phyloP scores from a whole-genome alignment of 2,888 invertebrate species.

The Oscheius sp. region DNA sequence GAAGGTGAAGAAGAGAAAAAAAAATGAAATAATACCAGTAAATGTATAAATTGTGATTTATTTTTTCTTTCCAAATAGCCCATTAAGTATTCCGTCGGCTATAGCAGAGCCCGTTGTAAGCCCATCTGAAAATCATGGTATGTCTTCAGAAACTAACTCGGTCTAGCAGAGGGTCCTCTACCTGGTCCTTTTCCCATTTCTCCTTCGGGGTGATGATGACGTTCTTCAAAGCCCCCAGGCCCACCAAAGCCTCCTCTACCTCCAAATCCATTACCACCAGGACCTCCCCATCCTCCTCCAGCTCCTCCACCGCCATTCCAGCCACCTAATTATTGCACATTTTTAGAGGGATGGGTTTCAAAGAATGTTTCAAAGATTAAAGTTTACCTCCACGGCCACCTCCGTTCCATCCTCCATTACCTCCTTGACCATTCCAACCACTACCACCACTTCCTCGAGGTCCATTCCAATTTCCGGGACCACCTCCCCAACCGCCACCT shows the following conservation, averaged over 20 bases:
- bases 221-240: slow-evolving; percentile 3
- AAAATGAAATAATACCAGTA: background rate
- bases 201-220: slow-evolving; percentile 15
- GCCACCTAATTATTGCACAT: background rate
- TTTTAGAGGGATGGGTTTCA: background rate
- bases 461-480: background rate
- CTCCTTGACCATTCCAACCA: background rate
- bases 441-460: background rate
- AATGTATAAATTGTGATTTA: too few relatives aligned
- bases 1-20: too few relatives aligned
- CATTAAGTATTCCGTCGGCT: slow-evolving; percentile 15
- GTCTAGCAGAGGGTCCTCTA: background rate
- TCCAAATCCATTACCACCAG: background rate
- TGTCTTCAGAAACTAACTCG: background rate
- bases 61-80: slow-evolving; percentile 9
- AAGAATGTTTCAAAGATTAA: background rate
- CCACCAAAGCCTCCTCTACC: background rate
- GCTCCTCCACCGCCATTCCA: slow-evolving; percentile 1
- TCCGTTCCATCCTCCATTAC: background rate
- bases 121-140: background rate
- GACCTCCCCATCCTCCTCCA: background rate
- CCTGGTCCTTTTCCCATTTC: background rate
- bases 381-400: slow-evolving; percentile 7
- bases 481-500: background rate
- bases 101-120: slow-evolving; percentile 1